Conservation (phyloP, 2,797 vertebrate species). For the Psittacula derbiana region DNA sequence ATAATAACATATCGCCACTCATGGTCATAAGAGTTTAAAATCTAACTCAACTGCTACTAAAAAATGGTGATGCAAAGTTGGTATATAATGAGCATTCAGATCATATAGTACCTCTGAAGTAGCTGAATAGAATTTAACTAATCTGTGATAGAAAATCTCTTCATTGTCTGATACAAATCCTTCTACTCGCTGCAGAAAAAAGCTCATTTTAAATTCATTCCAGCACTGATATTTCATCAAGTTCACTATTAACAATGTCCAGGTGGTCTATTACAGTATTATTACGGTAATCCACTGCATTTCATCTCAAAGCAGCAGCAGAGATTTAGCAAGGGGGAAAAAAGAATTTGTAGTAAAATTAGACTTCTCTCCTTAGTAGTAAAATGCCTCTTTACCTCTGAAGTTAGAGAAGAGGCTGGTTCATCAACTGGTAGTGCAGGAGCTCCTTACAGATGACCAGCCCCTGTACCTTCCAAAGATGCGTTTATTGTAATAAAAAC, state of each 20-base stretch:
- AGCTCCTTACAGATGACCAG: neutral
- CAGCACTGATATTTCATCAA: neutral
- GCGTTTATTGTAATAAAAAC: neutral
- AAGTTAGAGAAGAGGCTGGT: neutral
- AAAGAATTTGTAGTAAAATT: neutral
- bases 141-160: neutral
- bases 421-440: fast-evolving
- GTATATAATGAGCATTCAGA: neutral
- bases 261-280: neutral
- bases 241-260: neutral
- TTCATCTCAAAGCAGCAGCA: neutral
- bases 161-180: neutral
- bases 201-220: neutral
- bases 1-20: neutral
- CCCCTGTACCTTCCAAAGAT: neutral
- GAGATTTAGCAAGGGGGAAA: neutral
- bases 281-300: neutral
- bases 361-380: neutral
- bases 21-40: neutral
- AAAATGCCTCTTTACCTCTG: neutral
- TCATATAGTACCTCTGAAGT: neutral
- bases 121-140: neutral
- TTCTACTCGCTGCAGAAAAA: neutral
- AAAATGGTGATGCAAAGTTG: neutral
- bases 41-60: neutral